These are phyloP conservation scores for Pangasius mekongensis DNA, from an alignment of 2,797 vertebrate genomes.

Conservation along the genomic window DNA sequence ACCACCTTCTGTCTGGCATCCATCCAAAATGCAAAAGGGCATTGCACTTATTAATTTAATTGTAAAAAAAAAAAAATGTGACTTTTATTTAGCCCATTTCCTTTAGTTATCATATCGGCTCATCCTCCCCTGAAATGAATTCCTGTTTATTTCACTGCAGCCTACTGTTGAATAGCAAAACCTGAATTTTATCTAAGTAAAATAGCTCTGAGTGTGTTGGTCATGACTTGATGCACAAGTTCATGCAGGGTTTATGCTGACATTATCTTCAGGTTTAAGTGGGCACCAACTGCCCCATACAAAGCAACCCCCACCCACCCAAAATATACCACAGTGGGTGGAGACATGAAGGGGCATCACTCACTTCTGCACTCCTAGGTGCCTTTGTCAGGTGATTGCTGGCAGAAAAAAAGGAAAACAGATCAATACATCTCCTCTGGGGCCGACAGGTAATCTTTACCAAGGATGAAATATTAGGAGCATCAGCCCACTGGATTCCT, in stretches of 20 bases:
- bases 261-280: conserved; percentile 70
- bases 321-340: conserved; percentile 52
- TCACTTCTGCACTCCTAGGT: conserved; percentile 80
- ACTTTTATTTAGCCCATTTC: neutral
- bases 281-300: conserved; percentile 66
- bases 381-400: conserved; percentile 87
- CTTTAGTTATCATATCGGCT: neutral
- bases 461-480: conserved; percentile 83
- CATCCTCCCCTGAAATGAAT: neutral
- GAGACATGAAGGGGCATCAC: conserved; percentile 75
- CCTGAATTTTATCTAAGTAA: neutral
- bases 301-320: neutral
- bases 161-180: neutral
- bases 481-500: conserved; percentile 78
- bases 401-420: conserved; percentile 85
- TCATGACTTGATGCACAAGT: conserved; percentile 67
- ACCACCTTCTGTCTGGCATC: neutral
- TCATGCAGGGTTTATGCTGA: conserved; percentile 78
- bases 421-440: conserved; percentile 86
- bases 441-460: conserved; percentile 88
- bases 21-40: neutral
- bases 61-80: neutral
- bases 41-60: neutral
- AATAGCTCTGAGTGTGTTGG: conserved; percentile 47
- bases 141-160: neutral